Evolutionary conservation across 2,888 invertebrate genomes (phyloP).

Genomic region (Limnephilus auricula): DNA sequence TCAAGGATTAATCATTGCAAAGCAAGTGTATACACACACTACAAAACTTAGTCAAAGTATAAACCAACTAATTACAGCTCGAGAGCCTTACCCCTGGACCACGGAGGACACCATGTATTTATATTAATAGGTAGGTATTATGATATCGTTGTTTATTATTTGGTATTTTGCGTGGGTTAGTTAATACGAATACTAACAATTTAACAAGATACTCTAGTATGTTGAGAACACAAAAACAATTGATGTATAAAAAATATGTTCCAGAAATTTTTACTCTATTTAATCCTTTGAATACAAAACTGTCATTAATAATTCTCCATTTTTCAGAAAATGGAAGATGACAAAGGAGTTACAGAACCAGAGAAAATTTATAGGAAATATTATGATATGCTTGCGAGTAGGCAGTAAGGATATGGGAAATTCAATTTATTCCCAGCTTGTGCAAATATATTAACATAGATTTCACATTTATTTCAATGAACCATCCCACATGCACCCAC

Average conservation of each 20-base stretch:
- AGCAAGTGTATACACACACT: too few relatives aligned
- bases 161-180: too few relatives aligned
- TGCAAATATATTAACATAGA: not conserved
- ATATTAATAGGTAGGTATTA: too few relatives aligned
- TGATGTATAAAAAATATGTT: not conserved
- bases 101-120: too few relatives aligned
- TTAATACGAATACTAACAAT: too few relatives aligned
- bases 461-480: not conserved
- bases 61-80: too few relatives aligned
- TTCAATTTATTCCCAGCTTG: not conserved
- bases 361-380: not conserved
- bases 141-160: too few relatives aligned
- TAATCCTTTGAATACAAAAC: not conserved
- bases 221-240: too few relatives aligned
- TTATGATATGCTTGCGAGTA: not conserved
- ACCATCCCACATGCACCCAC: not conserved
- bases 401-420: not conserved
- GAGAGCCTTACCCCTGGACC: too few relatives aligned
- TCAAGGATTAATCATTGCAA: too few relatives aligned
- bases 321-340: not conserved
- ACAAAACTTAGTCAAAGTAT: too few relatives aligned
- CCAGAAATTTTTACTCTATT: not conserved
- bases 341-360: not conserved
- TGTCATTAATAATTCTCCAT: not conserved
- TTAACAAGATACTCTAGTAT: too few relatives aligned